Evolutionary conservation across 2,797 vertebrate genomes (phyloP), one percentile per base, ranked within the genome.

Genomic region (Poeciliopsis infans): DNA sequence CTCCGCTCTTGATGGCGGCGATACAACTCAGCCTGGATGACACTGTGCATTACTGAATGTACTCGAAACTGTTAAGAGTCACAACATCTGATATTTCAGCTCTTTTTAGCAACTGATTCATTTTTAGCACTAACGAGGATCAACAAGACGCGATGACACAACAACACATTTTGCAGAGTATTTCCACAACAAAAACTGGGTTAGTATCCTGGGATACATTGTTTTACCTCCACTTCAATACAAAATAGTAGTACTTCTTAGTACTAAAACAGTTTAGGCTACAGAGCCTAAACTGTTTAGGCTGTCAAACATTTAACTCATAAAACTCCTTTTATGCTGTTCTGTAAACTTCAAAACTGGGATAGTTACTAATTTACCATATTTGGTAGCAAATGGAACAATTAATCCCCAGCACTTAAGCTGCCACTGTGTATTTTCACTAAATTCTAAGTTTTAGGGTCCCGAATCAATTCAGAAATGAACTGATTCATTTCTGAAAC

Each of bases 1-100:
- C 53, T 86, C 31, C 53, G 79, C 82, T 85, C 49, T 46, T 68
- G 64, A 70, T 55, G 66, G 31, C 10, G 55, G 45, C 12, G 70
- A 46, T 61, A 28, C 25, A 64, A 6, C 41, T 86, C 76, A 61
- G 66, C 53, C 77, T 49, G 33, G 16, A 25, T 0, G 61, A 1
- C 33, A 72, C 74, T 55, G 77, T 23, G 75, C 49, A 61, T 39
- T 43, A 78, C 25, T 57, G 75, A 61, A 33, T 41, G 41, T 8
- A 78, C n/a, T 61, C 57, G 0, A 8, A 69, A 72, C 75, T 41
- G 55, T 5, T 76, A 55, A 18, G 43, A 11, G 51, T 36, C 76
- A 49, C 1, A 77, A 68, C 69, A 7, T 66, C 15, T 81, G 69
- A 55, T 49, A 49, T 49, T 74, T 73, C 12, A 75, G 55, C 69